Evolutionary conservation across 2,113 vertebrate genomes (phyloP).

Genomic region (Passer domesticus): DNA sequence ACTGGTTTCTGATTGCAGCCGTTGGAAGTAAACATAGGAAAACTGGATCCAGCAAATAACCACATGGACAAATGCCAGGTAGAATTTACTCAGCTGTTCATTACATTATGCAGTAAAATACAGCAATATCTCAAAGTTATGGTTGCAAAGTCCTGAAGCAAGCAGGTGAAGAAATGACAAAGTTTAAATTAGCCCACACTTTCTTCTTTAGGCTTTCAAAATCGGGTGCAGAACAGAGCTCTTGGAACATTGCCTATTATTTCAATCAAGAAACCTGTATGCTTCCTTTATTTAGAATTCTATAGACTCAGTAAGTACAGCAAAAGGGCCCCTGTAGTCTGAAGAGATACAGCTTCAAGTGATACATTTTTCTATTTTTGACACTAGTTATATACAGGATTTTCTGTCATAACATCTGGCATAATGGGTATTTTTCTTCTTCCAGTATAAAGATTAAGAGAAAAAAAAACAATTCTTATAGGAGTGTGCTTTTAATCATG

Average conservation of each 20-base stretch:
- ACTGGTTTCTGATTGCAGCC: background rate
- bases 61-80: background rate
- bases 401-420: background rate
- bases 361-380: background rate
- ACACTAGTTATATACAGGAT: background rate
- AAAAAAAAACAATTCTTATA: background rate
- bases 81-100: background rate
- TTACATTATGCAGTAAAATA: slow-evolving; percentile 19
- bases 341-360: background rate
- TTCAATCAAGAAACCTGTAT: background rate
- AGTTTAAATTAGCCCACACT: background rate
- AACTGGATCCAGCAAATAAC: background rate
- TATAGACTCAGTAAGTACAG: background rate
- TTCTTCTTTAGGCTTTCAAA: background rate
- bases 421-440: background rate
- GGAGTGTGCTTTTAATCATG: background rate
- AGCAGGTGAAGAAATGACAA: background rate
- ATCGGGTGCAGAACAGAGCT: background rate
- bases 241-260: background rate
- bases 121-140: background rate
- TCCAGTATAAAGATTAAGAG: background rate
- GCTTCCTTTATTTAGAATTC: background rate
- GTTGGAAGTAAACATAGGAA: background rate
- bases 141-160: background rate
- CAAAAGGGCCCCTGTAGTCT: background rate